Base-by-base conservation (phyloP, 2,888 invertebrate genomes). In the Furcula furcula region DNA sequence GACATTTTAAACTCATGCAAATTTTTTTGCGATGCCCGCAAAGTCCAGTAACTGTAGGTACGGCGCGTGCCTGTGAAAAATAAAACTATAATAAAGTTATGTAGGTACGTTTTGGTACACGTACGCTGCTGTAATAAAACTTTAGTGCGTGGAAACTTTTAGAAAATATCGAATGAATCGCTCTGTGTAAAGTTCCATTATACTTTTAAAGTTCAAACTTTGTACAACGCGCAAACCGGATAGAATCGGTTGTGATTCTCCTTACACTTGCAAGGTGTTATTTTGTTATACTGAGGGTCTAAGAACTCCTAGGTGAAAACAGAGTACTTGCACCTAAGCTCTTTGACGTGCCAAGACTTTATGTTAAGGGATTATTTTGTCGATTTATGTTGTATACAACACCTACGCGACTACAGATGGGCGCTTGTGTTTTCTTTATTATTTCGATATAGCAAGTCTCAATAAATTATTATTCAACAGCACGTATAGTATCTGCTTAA, bases 121-220 rank as follows among this genome's bases (percentile, higher is more conserved):
- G n/a, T n/a, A n/a, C n/a, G 19, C 25, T 40, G 29, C 29, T 29
- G 38, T 52, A 53, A 52, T 49, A 41, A 58, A 62, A 55, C 40
- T 57, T 53, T 33, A 32, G 34, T 44, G 37, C 34, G 49, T 44
- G 39, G 33, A 46, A 53, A 43, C 45, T 53, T 35, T n/a, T 7
- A 26, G 28, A 16, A 34, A 38, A 35, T 37, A 40, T 33, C 12
- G 14, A 44, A 34, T 21, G 18, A 19, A 34, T 9, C 22, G 10
- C 29, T 22, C 32, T 31, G 22, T 34, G 19, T 36, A 35, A 21
- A 44, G 23, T 37, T 32, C n/a, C 9, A 10, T 27, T 25, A 9
- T 13, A 10, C 10, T 36, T 36, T 38, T 11, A 15, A 22, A 27
- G 28, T 14, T 35, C 25, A 29, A 16, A 7, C 34, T 15, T 54